Base-by-base conservation (phyloP, 1,140 invertebrate genomes). In the Lutraria rhynchaena region DNA sequence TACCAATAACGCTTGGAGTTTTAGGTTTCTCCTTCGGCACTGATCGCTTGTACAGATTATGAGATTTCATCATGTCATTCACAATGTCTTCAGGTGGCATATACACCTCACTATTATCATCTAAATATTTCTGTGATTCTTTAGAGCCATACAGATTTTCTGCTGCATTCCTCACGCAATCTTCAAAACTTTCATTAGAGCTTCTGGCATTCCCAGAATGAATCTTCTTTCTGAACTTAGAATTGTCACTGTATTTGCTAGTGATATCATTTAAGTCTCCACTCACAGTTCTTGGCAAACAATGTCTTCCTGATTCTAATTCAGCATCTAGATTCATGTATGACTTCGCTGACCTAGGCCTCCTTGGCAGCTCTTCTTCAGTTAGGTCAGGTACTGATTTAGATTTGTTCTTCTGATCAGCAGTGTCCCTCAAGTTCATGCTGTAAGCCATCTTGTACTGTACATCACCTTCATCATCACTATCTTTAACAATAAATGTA, bases 401-500 rank as follows among this genome's bases (percentile, higher is more conserved):
- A 17, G 85, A 73, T 49, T 78, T 86, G 53, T 49, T 46, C 5
- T 58, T 27, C n/a, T 29, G 41, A 13, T 67, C 24, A 31, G 49
- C 41, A 29, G 22, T n/a, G 49, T 46, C 24, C 41, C 49, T 67
- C 27, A 29, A 29, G 11, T 27, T 41, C 22, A 44, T 67, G 29
- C 24, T 49, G 41, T 49, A 46, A 44, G 41, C 22, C 24, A 33
- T 22, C 27, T 49, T 67, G 49, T 51, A 67, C 24, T 49, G 41
- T 19, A 17, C 41, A 0, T 77, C 67, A 46, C 3, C 41, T 27
- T 88, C 88, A 55, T 89, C 85, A 69, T 89, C 87, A 81, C 87
- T 88, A 19, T 84, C 81, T 63, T 89, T 90, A 17, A 90, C 84
- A 63, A 90, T 90, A 78, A 90, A 89, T 15, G 89, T 90, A 37